A percentile compares a stretch with the other conserved stretches of the same genome.
These are phyloP conservation scores for Australoheros facetus DNA, from an alignment of 2,797 vertebrate species.

Conservation along the genomic window DNA sequence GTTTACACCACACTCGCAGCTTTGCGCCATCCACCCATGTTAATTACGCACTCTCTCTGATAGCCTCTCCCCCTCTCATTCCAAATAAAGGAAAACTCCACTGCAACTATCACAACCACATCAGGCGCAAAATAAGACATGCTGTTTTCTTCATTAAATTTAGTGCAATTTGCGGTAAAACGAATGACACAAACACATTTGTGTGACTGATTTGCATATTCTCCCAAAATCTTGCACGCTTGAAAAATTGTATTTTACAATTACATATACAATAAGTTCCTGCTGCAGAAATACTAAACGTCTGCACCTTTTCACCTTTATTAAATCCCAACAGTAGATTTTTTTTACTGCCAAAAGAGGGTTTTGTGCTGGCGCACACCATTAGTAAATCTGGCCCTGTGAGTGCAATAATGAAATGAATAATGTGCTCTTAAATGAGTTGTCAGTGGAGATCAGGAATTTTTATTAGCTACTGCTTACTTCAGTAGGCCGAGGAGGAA, in stretches of 20 bases:
- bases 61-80: background rate
- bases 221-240: too few relatives aligned
- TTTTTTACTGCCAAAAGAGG: too few relatives aligned
- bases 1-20: background rate
- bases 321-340: too few relatives aligned
- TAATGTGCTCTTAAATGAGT: background rate
- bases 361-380: background rate
- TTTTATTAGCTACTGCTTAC: slow-evolving; percentile 78
- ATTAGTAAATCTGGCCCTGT: background rate
- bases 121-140: background rate
- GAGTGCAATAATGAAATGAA: slow-evolving; percentile 1
- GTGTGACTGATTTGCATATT: too few relatives aligned
- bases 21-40: background rate
- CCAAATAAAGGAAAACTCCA: background rate
- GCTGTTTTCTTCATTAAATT: background rate
- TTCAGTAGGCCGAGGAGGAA: slow-evolving; percentile 95
- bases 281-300: too few relatives aligned
- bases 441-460: background rate
- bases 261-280: too few relatives aligned
- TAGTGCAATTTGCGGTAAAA: background rate
- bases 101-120: background rate
- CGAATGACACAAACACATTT: background rate
- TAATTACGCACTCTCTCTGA: background rate
- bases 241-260: too few relatives aligned
- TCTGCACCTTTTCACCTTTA: too few relatives aligned